phyloP scores from a whole-genome alignment of 2,797 vertebrate genomes.

The Champsocephalus esox region DNA sequence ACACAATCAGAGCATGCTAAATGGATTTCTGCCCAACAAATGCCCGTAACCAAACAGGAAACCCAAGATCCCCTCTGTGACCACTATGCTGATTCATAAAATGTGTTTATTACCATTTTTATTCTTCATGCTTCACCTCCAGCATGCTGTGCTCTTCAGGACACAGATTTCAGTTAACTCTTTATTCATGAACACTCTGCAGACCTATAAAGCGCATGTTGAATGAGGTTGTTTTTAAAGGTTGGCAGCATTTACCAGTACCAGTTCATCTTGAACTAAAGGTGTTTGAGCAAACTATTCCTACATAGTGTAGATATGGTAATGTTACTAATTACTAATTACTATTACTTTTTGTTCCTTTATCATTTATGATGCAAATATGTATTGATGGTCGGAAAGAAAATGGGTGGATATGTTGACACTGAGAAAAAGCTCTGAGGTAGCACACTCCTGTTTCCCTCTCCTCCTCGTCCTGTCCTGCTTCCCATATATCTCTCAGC shows the following conservation, averaged over 20 bases:
- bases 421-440: neutral
- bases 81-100: conserved; percentile 18
- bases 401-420: neutral
- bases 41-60: conserved; percentile 14
- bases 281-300: neutral
- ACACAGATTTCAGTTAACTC: neutral
- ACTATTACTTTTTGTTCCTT: neutral
- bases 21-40: conserved; percentile 36
- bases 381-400: neutral
- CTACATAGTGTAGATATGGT: neutral
- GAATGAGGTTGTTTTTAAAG: neutral
- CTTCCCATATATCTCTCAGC: conserved; percentile 51
- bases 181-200: neutral
- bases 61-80: conserved; percentile 8
- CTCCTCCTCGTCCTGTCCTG: conserved; percentile 30
- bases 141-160: neutral
- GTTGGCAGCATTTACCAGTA: neutral
- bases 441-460: neutral
- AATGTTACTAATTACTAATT: neutral
- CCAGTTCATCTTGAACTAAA: neutral
- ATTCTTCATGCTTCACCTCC: conserved; percentile 15
- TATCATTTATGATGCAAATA: neutral
- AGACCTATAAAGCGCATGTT: neutral
- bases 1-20: conserved; percentile 37
- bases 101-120: neutral